Percentiles rank a stretch among this genome's conserved stretches.
These are phyloP conservation scores for Lophius piscatorius DNA, from an alignment of 2,113 vertebrate species.

Conservation along the genomic window DNA sequence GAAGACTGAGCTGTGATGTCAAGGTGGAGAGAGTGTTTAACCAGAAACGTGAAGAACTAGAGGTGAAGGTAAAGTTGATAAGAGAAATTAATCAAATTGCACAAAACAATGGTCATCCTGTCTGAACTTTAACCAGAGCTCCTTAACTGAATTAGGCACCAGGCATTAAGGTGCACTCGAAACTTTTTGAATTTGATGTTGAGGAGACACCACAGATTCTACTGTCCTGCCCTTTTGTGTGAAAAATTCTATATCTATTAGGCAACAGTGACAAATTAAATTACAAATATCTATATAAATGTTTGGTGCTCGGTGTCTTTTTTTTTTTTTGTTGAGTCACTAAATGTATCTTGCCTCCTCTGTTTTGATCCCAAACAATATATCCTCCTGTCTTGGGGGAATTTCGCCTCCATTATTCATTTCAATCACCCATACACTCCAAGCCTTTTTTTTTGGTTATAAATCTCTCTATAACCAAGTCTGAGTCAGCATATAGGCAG, in stretches of 20 bases:
- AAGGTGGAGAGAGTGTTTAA: too few species aligned
- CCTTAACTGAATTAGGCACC: too few species aligned
- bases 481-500: conserved; percentile 63
- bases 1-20: too few species aligned
- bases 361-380: conserved; percentile 54
- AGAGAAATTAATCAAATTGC: too few species aligned
- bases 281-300: conserved; percentile 45
- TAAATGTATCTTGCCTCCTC: conserved; percentile 39
- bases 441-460: conserved; percentile 43
- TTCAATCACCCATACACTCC: conserved; percentile 39
- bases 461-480: conserved; percentile 66
- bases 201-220: conserved; percentile 39
- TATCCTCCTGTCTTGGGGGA: conserved; percentile 52
- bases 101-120: too few species aligned
- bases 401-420: conserved; percentile 69
- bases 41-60: too few species aligned
- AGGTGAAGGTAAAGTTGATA: too few species aligned
- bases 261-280: conserved; percentile 36
- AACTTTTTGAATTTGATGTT: too few species aligned
- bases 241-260: conserved; percentile 12
- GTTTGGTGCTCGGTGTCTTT: conserved; percentile 24
- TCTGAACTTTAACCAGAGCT: too few species aligned
- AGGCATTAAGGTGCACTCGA: too few species aligned
- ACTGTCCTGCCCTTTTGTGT: conserved; percentile 12
- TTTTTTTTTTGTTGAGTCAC: conserved; percentile 51